Base-by-base conservation (phyloP, 2,888 invertebrate species). In the Aquatica leii region DNA sequence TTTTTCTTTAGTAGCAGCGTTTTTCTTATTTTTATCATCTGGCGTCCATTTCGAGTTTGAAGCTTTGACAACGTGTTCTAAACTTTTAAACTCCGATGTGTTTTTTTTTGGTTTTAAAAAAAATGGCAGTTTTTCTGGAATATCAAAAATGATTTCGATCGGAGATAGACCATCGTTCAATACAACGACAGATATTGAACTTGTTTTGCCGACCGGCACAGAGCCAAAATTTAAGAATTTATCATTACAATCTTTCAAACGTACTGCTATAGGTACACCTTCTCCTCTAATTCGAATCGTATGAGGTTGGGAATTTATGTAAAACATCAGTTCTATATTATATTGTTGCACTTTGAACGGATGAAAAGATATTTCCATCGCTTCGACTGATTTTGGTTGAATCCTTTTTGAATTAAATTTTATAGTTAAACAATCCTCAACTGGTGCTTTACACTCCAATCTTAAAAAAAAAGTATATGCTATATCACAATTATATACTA, bases 121-220 rank as follows among this genome's bases (percentile, higher is more conserved):
- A 46, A 66, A 69, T 3, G 83, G 82, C 53, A 85, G 82, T 74
- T 83, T 83, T 17, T 86, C 83, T 63, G 81, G 80, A 50, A 87
- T 81, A 71, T 84, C 82, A 63, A 87, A 85, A 50, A 74, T 78
- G 0, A 86, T 82, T n/a, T 84, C 82, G n/a, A 88, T 82, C 1
- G 84, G 73, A 40, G 84, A 83, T 70, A 84, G 82, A 59, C 86
- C 85, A 59, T 85, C 83, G 71, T 89, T 89, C 72, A 86, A 80
- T n/a, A 88, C 84, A 65, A 84, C 82, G 53, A 89, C 83, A 57
- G 82, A 82, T 55, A 84, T 84, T 12, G 82, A 78, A 12, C 83
- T 81, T 37, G 80, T 82, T 63, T 85, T 83, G 0, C 86, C 86
- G 0, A 87, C 80, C 15, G 73, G 53, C 0, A 78, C 71, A 2